Percentiles rank a stretch among this genome's conserved stretches.
Conservation (phyloP, 2,113 vertebrate genomes). For the Leucopsar rothschildi region DNA sequence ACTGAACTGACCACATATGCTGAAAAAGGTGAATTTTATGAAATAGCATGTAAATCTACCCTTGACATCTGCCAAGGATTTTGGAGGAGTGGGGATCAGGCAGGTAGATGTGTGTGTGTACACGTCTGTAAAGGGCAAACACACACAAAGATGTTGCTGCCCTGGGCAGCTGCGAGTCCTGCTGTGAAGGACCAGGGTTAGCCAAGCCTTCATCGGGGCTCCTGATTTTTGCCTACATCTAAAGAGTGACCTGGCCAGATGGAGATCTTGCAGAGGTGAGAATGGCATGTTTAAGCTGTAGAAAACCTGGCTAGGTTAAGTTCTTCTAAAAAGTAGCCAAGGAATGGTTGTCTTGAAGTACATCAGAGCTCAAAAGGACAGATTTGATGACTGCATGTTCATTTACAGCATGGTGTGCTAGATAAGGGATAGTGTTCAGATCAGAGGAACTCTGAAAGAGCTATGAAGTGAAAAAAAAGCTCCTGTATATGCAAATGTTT, state of each 20-base stretch:
- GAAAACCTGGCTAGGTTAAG: not conserved
- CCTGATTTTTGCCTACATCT: not conserved
- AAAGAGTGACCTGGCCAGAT: not conserved
- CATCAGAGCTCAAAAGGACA: not conserved
- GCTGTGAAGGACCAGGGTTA: not conserved
- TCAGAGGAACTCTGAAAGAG: not conserved
- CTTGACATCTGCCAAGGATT: not conserved
- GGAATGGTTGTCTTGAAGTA: not conserved
- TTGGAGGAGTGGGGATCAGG: not conserved
- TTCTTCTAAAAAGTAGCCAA: not conserved
- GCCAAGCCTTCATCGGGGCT: not conserved
- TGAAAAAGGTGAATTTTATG: not conserved
- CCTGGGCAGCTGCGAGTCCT: accelerated
- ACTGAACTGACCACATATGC: not conserved
- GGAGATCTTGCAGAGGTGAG: not conserved
- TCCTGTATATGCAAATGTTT: not conserved
- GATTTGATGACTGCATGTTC: not conserved
- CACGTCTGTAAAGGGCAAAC: not conserved
- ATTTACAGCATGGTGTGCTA: not conserved
- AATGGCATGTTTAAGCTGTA: not conserved
- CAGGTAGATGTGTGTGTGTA: not conserved
- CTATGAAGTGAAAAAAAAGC: not conserved
- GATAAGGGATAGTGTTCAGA: not conserved
- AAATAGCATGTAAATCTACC: not conserved
- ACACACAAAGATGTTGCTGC: not conserved